Conservation (phyloP, 2,888 invertebrate genomes). For the Pharmacophagus antenor region DNA sequence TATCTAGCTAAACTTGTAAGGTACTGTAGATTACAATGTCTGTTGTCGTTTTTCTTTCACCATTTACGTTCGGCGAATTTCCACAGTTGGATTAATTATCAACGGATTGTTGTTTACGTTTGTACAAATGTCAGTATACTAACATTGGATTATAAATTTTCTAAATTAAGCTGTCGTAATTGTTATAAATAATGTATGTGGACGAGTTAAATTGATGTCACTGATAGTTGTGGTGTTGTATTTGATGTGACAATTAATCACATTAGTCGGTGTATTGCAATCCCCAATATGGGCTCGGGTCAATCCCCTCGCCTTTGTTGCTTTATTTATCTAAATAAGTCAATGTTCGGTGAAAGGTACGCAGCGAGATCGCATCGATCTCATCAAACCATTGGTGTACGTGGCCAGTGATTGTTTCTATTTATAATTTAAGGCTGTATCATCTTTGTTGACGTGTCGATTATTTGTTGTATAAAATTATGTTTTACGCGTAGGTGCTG, state of each 20-base stretch:
- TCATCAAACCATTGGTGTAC: slow-evolving; percentile 30
- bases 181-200: slow-evolving; percentile 66
- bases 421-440: slow-evolving; percentile 15
- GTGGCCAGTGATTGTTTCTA: slow-evolving; percentile 27
- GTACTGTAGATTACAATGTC: slow-evolving; percentile 69
- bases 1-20: slow-evolving; percentile 58
- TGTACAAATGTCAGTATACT: slow-evolving; percentile 56
- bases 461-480: slow-evolving; percentile 15
- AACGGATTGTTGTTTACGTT: slow-evolving; percentile 37
- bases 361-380: slow-evolving; percentile 27
- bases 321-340: slow-evolving; percentile 38
- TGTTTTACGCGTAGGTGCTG: not conserved
- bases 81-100: slow-evolving; percentile 31
- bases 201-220: slow-evolving; percentile 60
- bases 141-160: slow-evolving; percentile 53
- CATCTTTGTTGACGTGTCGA: slow-evolving; percentile 18
- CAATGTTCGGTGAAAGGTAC: slow-evolving; percentile 31
- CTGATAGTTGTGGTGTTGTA: slow-evolving; percentile 69
- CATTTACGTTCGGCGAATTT: slow-evolving; percentile 33
- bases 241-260: slow-evolving; percentile 69
- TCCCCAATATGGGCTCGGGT: slow-evolving; percentile 56
- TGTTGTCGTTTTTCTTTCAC: slow-evolving; percentile 52
- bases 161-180: slow-evolving; percentile 68
- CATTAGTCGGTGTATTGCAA: slow-evolving; percentile 72
- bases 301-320: slow-evolving; percentile 59